Conservation (phyloP, 2,113 vertebrate species). For the Sinocyclocheilus anshuiensis region DNA sequence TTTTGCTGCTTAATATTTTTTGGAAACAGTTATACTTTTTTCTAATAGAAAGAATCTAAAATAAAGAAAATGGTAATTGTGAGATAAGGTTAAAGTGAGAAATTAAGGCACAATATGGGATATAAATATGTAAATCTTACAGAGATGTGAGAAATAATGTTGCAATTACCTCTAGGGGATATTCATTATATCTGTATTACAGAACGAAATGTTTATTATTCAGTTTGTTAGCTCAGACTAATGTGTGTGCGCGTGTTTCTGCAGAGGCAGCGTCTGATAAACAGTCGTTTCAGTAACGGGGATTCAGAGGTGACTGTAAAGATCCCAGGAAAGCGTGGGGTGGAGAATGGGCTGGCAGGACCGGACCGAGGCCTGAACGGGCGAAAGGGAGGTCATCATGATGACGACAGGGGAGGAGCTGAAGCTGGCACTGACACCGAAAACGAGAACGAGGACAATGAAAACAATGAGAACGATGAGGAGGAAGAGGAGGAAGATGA, state of each 20-base stretch:
- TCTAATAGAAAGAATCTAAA: not conserved
- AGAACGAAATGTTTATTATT: not conserved
- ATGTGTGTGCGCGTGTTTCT: constrained; percentile 29
- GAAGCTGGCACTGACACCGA: constrained; percentile 84
- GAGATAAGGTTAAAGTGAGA: not conserved
- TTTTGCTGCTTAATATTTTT: too few relatives aligned
- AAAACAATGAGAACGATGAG: constrained; percentile 88
- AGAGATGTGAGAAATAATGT: not conserved
- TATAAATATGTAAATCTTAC: not conserved
- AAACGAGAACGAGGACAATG: constrained; percentile 86
- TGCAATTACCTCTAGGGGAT: not conserved
- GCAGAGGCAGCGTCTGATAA: constrained; percentile 94
- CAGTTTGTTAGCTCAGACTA: not conserved
- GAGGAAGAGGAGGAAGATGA: constrained; percentile 89
- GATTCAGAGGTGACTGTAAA: constrained; percentile 90
- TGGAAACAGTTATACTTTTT: too few relatives aligned
- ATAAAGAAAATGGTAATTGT: not conserved
- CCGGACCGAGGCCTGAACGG: constrained; percentile 73
- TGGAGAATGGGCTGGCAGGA: constrained; percentile 87
- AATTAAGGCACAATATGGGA: not conserved
- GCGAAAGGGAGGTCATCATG: constrained; percentile 70
- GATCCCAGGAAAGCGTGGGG: constrained; percentile 78
- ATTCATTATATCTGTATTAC: not conserved
- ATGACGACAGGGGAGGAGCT: constrained; percentile 59
- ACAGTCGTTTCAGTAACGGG: constrained; percentile 84